Evolutionary conservation across 2,113 vertebrate species (phyloP), one percentile per base, ranked within the genome.

Genomic region (Aspiorhynchus laticeps): DNA sequence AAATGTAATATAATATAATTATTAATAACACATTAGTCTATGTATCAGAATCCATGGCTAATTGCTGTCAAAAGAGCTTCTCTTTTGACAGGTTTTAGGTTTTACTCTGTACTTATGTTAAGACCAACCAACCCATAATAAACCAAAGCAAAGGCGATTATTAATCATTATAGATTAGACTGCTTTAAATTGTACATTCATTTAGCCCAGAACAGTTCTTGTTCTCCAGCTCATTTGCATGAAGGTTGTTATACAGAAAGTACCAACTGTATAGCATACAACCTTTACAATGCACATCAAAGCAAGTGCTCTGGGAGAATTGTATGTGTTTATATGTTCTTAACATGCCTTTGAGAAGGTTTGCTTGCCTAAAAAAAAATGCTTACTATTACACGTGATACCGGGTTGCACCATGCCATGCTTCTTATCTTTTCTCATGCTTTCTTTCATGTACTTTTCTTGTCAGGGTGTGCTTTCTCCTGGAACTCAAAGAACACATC

Each of bases 401-500:
- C n/a, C n/a, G n/a, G n/a, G n/a, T n/a, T n/a, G n/a, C n/a, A n/a
- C 31, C 6, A 15, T 15, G 11, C 2, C 10, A 19, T n/a, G 53
- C 53, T 80, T 63, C 33, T 26, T 81, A 59, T 80, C 41, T 31
- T 51, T 67, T 33, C 59, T 36, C 56, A 46, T 80, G 76, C 28
- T n/a, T 53, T 28, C 21, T 73, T 77, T 80, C 31, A 38, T 33
- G 14, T 67, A 15, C 75, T 53, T 41, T 65, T 56, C 17, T 33
- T 33, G 76, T 74, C 80, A 80, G 69, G 9, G 56, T 80, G 28
- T 79, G 56, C 80, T 69, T 46, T 82, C 77, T 61, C 61, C 87
- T 78, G 48, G 56, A 81, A 36, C 84, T 91, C 71, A 79, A 85
- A 86, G 85, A 77, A 79, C 75, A 86, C 78, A 77, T 71, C 63